Conservation (phyloP, 2,888 invertebrate species). For the Troglohyphantes excavatus region DNA sequence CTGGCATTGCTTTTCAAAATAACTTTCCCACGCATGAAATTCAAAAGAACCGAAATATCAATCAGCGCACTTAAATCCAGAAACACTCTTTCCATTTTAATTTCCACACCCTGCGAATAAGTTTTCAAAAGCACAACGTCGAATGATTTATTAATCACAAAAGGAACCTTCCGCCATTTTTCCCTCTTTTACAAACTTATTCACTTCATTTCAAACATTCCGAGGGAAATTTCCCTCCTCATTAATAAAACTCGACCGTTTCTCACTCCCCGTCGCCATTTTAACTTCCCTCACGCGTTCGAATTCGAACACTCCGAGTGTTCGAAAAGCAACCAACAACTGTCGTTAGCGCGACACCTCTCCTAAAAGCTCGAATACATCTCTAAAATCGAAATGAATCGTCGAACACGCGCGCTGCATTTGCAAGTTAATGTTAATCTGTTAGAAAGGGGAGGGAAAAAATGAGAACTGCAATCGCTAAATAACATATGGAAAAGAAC, state of each 20-base stretch:
- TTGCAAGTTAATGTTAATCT: not conserved
- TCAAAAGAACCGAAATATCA: too few species aligned
- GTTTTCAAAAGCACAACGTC: not conserved
- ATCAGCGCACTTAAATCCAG: too few species aligned
- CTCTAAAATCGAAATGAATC: constrained; percentile 17
- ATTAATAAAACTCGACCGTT: constrained; percentile 31
- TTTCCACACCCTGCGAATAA: not conserved
- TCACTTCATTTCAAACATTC: not conserved
- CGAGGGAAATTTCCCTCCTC: not conserved
- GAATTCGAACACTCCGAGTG: not conserved
- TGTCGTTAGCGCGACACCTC: constrained; percentile 31
- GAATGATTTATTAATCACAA: not conserved
- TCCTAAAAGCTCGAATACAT: constrained; percentile 14
- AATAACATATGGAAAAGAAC: constrained; percentile 10
- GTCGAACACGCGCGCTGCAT: not conserved
- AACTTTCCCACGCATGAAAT: too few species aligned
- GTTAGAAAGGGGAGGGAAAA: not conserved
- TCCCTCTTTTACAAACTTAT: not conserved
- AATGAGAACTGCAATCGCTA: not conserved
- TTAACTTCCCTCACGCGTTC: not conserved
- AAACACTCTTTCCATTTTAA: not conserved
- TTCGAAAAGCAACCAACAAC: constrained; percentile 34
- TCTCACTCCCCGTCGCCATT: not conserved
- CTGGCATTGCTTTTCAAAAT: too few species aligned
- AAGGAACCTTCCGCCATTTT: not conserved